Base-by-base conservation (phyloP, 2,888 invertebrate genomes). In the Micoletzkya japonica region DNA sequence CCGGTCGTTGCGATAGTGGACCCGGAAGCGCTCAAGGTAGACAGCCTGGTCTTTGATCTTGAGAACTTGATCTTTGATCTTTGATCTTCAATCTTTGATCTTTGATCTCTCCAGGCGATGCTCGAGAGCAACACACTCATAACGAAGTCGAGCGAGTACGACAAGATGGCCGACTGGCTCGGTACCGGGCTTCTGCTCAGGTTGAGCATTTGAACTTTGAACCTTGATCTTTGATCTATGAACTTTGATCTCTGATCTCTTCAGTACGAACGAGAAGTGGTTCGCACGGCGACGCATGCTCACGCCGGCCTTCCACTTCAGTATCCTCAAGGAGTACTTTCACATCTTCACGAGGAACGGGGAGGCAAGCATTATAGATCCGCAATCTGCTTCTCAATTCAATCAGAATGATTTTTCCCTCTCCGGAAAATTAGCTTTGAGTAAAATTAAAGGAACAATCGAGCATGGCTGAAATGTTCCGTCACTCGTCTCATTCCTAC, bases 231-330 rank as follows among this genome's bases (percentile, higher is more conserved):
- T n/a, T n/a, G n/a, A n/a, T n/a, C n/a, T n/a, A n/a, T n/a, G n/a
- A n/a, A n/a, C n/a, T n/a, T n/a, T n/a, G n/a, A n/a, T n/a, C n/a
- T n/a, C n/a, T n/a, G 17, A 52, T 52, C 24, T 24, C 34, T 66
- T 44, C 64, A 66, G 69, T 81, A 44, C 73, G 86, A 88, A 87
- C 10, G 79, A 80, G 3, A 88, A 88, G 80, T 89, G 89, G 89
- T 84, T 83, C 20, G 73, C 76, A 2, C 80, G 88, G 57, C 78
- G 88, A 24, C 87, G 87, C 74, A 80, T 88, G 78, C 80, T 88
- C 63, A 88, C 88, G n/a, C 88, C 88, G 14, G 86, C 88, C 1
- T 89, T 89, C 76, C 89, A 89, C 79, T 89, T 88, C 80, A 86
- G 86, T 68, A 87, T 88, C 64, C 83, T 89, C 64, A 82, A 87